phyloP scores from a whole-genome alignment of 92 coral and sea anemone species.

The Zoanthus sansibaricus region DNA sequence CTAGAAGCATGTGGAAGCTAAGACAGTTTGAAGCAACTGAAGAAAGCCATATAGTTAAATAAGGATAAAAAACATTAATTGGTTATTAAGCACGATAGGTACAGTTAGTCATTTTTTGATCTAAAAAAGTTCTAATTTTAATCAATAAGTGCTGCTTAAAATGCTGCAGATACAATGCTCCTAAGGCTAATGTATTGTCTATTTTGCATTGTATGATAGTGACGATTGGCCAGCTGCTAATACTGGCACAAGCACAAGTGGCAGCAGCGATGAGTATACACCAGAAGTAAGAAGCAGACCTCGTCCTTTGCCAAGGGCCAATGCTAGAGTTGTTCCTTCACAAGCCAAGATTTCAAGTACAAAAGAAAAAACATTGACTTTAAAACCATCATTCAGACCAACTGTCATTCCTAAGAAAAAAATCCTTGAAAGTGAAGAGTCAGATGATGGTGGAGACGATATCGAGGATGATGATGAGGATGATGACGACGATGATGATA shows the following conservation, averaged over 20 bases:
- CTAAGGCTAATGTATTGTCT: too few species aligned
- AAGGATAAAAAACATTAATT: too few species aligned
- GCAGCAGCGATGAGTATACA: slow-evolving; percentile 86
- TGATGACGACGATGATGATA: slow-evolving; percentile 44
- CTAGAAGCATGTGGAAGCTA: too few species aligned
- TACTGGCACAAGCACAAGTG: slow-evolving; percentile 79
- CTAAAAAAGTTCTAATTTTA: too few species aligned
- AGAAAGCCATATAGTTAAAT: too few species aligned
- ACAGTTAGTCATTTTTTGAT: too few species aligned
- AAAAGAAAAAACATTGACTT: slow-evolving; percentile 42
- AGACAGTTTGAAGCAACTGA: too few species aligned
- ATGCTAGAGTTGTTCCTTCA: slow-evolving; percentile 83
- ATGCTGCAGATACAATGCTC: too few species aligned
- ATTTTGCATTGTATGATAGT: slow-evolving; percentile 34
- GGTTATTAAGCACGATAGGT: too few species aligned
- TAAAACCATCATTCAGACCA: slow-evolving; percentile 37
- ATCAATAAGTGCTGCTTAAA: too few species aligned
- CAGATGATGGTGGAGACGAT: slow-evolving; percentile 44
- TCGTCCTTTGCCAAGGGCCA: slow-evolving; percentile 88
- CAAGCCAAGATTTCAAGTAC: slow-evolving; percentile 49
- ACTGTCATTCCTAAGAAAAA: slow-evolving; percentile 48
- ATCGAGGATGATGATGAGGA: slow-evolving; percentile 78
- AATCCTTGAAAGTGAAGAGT: slow-evolving; percentile 68
- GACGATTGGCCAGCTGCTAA: slow-evolving; percentile 90
- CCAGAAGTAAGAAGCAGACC: slow-evolving; percentile 76